Conservation (phyloP, 2,797 vertebrate species). For the Glyptemys insculpta region DNA sequence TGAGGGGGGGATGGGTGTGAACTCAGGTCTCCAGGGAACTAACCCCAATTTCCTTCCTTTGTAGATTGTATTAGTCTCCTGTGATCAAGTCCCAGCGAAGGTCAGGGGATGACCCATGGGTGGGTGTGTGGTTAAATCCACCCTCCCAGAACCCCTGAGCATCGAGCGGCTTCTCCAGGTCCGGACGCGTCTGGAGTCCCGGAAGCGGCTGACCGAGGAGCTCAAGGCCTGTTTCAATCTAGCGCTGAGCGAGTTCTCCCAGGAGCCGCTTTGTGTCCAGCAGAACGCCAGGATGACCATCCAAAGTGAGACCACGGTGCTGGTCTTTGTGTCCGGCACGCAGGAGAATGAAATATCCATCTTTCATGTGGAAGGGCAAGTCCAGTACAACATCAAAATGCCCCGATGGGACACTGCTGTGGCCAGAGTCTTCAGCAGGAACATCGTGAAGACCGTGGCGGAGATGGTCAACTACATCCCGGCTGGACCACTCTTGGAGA, state of each 20-base stretch:
- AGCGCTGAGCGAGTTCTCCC: not conserved
- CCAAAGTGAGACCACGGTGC: not conserved
- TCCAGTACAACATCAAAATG: not conserved
- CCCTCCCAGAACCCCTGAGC: not conserved
- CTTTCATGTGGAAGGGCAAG: not conserved
- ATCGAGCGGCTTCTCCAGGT: not conserved
- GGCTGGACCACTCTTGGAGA: not conserved
- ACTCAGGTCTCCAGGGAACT: not conserved
- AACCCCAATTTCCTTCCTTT: not conserved
- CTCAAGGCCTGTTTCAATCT: not conserved
- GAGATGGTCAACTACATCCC: not conserved
- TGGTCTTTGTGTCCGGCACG: not conserved
- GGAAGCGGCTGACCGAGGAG: not conserved
- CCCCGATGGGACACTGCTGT: not conserved
- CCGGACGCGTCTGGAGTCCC: not conserved
- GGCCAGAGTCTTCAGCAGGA: not conserved
- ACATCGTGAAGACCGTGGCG: not conserved
- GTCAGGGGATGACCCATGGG: not conserved
- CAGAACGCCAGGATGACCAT: not conserved
- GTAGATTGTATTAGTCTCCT: not conserved
- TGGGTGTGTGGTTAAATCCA: not conserved
- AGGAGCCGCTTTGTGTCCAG: not conserved
- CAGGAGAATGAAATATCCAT: not conserved
- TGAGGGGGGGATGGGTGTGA: not conserved
- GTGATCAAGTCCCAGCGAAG: not conserved